Evolutionary conservation across 30 jellyfish, hydroid and myxozoan species (phyloP).

Genomic region (Hydra vulgaris): DNA sequence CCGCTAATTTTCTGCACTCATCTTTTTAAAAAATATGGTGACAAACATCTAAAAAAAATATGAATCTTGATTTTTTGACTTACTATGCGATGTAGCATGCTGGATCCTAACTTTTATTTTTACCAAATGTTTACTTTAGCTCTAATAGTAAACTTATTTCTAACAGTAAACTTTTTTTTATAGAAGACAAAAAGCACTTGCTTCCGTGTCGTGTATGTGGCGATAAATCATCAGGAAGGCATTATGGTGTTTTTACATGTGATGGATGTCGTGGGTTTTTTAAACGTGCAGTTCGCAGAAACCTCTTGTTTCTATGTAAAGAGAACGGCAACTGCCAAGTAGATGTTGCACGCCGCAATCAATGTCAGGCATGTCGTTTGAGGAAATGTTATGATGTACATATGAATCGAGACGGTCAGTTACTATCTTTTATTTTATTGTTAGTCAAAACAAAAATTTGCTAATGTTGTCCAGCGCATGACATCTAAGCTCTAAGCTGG

Average conservation of each 20-base stretch:
- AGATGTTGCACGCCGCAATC: slow-evolving; percentile 87
- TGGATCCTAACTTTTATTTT: no score
- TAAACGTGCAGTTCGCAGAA: slow-evolving; percentile 88
- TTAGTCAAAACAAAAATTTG: no score
- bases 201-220: slow-evolving; percentile 95
- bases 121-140: no score
- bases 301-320: slow-evolving; percentile 72
- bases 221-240: slow-evolving; percentile 95
- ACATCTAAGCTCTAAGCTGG: no score
- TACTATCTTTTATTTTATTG: neutral
- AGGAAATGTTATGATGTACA: slow-evolving; percentile 85
- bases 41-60: no score
- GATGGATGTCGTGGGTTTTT: slow-evolving; percentile 99
- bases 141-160: no score
- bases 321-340: slow-evolving; percentile 92
- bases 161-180: no score
- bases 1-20: no score
- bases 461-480: no score
- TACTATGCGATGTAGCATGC: no score
- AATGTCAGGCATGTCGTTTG: slow-evolving; percentile 91
- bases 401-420: slow-evolving; percentile 96
- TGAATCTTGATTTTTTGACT: no score
- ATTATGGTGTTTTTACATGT: slow-evolving; percentile 93
- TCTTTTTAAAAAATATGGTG: no score
- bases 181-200: slow-evolving; percentile 14